Conservation (phyloP, 1,140 invertebrate species). For the Philotrypesis tridentata region DNA sequence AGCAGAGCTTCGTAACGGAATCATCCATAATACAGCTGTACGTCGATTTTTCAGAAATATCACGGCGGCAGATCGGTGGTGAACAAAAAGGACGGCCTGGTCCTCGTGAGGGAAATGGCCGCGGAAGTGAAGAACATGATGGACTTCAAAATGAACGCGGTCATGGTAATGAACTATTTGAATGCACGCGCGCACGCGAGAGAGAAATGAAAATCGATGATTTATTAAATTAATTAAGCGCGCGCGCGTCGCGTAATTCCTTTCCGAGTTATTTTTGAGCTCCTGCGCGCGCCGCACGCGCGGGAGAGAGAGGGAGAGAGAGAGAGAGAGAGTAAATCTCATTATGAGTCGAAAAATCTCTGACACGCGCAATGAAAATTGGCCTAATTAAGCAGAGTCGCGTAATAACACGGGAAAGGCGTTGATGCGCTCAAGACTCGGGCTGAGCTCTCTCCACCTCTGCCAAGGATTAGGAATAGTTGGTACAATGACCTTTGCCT, state of each 20-base stretch:
- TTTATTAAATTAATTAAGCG: background rate
- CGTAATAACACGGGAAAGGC: constrained; percentile 30
- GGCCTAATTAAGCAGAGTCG: constrained; percentile 35
- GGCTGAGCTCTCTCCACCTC: background rate
- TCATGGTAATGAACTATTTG: constrained; percentile 83
- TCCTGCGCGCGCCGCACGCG: too few relatives aligned
- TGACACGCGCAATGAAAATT: constrained; percentile 13
- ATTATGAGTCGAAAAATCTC: constrained; percentile 7
- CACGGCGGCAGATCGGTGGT: constrained; percentile 82
- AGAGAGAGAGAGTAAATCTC: background rate
- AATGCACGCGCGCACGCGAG: background rate
- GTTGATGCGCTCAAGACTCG: constrained; percentile 20
- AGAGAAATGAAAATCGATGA: background rate
- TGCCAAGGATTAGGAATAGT: background rate
- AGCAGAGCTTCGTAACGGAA: too few relatives aligned
- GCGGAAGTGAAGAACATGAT: constrained; percentile 91
- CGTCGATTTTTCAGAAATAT: constrained; percentile 84
- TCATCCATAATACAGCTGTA: too few relatives aligned
- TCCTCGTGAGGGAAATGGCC: constrained; percentile 87
- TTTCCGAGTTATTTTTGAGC: too few relatives aligned
- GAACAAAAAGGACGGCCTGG: constrained; percentile 85
- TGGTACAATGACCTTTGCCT: background rate
- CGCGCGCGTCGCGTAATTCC: background rate
- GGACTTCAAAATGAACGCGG: constrained; percentile 91
- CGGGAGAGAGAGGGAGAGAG: too few relatives aligned